Conservation (phyloP, 2,888 invertebrate species). For the Pinctada fucata region DNA sequence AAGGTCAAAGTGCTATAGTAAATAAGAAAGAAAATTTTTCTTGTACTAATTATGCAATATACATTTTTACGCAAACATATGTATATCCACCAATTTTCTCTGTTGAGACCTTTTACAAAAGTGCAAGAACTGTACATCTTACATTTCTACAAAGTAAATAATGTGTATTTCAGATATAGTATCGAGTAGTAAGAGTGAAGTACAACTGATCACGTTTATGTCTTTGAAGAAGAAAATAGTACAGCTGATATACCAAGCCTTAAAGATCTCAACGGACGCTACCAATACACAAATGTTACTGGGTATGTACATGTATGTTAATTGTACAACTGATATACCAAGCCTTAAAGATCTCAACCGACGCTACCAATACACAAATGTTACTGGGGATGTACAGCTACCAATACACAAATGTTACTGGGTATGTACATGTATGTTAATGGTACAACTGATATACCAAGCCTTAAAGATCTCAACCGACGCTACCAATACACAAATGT, state of each 20-base stretch:
- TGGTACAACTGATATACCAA: constrained; percentile 85
- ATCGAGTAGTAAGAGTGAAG: constrained; percentile 51
- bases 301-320: constrained; percentile 74
- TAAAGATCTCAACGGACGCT: constrained; percentile 90
- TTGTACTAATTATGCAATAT: too few relatives aligned
- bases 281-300: constrained; percentile 92
- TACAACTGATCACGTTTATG: constrained; percentile 68
- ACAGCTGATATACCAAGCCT: constrained; percentile 88
- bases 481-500: constrained; percentile 91
- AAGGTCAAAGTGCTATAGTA: too few relatives aligned
- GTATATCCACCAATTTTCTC: too few relatives aligned
- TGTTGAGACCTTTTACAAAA: too few relatives aligned
- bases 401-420: constrained; percentile 91
- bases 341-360: constrained; percentile 89
- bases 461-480: constrained; percentile 91
- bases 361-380: constrained; percentile 92
- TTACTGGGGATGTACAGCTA: constrained; percentile 83
- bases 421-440: constrained; percentile 75
- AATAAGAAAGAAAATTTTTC: too few relatives aligned
- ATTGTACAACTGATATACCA: constrained; percentile 85
- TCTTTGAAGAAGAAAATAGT: constrained; percentile 71
- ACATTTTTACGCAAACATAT: too few relatives aligned
- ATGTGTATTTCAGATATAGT: constrained; percentile 55
- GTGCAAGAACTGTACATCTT: too few relatives aligned
- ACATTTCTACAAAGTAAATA: too few relatives aligned